Evolutionary conservation across 2,113 vertebrate species (phyloP), one percentile per base, ranked within the genome.

Genomic region (Conger conger): DNA sequence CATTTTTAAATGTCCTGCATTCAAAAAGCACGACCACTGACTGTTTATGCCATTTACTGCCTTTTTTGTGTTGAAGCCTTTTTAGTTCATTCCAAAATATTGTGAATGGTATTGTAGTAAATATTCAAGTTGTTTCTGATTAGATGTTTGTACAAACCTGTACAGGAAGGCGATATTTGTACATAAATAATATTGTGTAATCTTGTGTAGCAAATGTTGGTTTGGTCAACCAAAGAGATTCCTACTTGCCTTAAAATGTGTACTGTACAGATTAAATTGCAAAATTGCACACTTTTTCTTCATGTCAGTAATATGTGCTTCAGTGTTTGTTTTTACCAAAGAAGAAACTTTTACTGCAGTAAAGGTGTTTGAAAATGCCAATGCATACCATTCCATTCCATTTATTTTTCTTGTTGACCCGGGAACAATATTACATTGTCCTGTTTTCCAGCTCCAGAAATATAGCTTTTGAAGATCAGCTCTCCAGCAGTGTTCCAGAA

Each of bases 171-270:
- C 85, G 33, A 15, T 84, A 79, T 93, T 88, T 92, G 89, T 92
- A 91, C 90, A 90, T 91, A 90, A 35, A 0, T 81, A 88, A 83
- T 68, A 0, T 84, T 82, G 68, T 85, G 84, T 80, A 53, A 88
- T 87, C 85, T 86, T 85, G 81, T 87, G 82, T 80, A 85, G 90
- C 89, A 91, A 89, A 88, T 89, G 84, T 68, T 86, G 89, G 90
- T 90, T 42, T 89, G 86, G 89, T 92, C 89, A 91, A 93, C 95
- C 94, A 96, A 95, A 96, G 95, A 95, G 90, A 91, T 88, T 92
- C 89, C 86, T 92, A 79, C 91, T 93, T 93, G 95, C 95, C 95
- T 96, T 95, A 94, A 50, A 91, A 93, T 92, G 94, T 95, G 94
- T 96, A 94, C 90, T 93, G 81, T 81, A 83, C 68, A 76, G 94